Evolutionary conservation across 1,140 invertebrate genomes (phyloP).

Genomic region (Helicoverpa armigera): DNA sequence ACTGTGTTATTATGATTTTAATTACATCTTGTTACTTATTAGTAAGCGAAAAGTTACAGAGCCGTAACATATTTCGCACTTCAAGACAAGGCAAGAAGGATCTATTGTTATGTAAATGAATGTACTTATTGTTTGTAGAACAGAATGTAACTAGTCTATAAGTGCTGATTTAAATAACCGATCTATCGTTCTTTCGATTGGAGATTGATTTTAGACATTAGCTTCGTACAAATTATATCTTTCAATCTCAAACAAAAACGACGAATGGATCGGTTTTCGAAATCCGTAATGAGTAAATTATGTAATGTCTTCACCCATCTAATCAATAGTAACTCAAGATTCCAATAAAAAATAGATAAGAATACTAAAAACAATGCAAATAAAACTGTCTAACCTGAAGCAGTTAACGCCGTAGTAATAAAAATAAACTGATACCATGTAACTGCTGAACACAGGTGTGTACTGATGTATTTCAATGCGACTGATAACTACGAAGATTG

Average conservation of each 20-base stretch:
- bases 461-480: background rate
- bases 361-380: background rate
- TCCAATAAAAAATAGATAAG: background rate
- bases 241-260: too few relatives aligned
- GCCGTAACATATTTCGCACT: background rate
- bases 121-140: background rate
- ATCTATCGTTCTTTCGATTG: too few relatives aligned
- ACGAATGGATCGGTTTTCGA: background rate
- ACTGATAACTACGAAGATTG: background rate
- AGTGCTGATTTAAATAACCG: too few relatives aligned
- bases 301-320: background rate
- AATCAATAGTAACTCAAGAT: background rate
- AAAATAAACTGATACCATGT: conserved; percentile 2
- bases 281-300: background rate
- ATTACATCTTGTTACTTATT: conserved; percentile 8
- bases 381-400: conserved; percentile 2
- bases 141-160: too few relatives aligned
- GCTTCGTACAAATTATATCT: too few relatives aligned
- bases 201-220: too few relatives aligned
- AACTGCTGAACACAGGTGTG: background rate
- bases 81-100: background rate
- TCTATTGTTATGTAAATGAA: conserved; percentile 3
- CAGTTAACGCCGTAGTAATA: background rate
- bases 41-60: background rate
- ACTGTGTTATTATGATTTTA: conserved; percentile 39